Conservation (phyloP, 1,140 invertebrate genomes). For the Drosophila sproati region DNA sequence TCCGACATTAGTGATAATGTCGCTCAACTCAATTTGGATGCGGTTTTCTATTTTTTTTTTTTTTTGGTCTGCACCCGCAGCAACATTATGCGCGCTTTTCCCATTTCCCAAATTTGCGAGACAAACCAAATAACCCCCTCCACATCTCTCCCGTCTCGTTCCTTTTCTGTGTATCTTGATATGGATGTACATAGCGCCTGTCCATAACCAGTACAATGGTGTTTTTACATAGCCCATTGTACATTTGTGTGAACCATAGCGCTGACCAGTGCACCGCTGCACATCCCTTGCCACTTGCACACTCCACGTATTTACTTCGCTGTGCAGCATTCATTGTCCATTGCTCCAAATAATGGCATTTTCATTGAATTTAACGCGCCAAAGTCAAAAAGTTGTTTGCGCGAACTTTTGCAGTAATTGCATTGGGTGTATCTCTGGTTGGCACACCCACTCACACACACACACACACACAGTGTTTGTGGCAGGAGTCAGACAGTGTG, state of each 20-base stretch:
- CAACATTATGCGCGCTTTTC: slow-evolving; percentile 70
- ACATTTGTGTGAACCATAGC: slow-evolving; percentile 19
- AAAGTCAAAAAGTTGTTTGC: slow-evolving; percentile 82
- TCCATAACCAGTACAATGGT: slow-evolving; percentile 38
- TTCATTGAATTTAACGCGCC: slow-evolving; percentile 80
- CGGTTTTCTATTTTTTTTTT: slow-evolving; percentile 26
- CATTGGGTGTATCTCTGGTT: slow-evolving; percentile 41
- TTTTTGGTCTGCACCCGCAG: slow-evolving; percentile 1
- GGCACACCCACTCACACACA: slow-evolving; percentile 27
- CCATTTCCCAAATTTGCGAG: slow-evolving; percentile 40
- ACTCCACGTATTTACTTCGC: neutral
- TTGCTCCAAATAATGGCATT: slow-evolving; percentile 78
- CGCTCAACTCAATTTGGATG: slow-evolving; percentile 65
- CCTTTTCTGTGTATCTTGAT: slow-evolving; percentile 3
- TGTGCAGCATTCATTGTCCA: slow-evolving; percentile 44
- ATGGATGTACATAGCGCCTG: neutral
- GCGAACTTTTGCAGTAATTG: slow-evolving; percentile 78
- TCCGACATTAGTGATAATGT: slow-evolving; percentile 67
- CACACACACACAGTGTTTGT: neutral
- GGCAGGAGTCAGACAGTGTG: neutral
- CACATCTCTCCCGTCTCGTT: neutral
- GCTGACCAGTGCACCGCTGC: slow-evolving; percentile 6
- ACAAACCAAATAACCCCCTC: slow-evolving; percentile 24
- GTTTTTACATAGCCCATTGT: slow-evolving; percentile 66
- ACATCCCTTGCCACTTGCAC: neutral